Evolutionary conservation across 2,888 invertebrate genomes (phyloP), one percentile per base, ranked within the genome.

Genomic region (Galeopsomyia nigrocyanea): DNA sequence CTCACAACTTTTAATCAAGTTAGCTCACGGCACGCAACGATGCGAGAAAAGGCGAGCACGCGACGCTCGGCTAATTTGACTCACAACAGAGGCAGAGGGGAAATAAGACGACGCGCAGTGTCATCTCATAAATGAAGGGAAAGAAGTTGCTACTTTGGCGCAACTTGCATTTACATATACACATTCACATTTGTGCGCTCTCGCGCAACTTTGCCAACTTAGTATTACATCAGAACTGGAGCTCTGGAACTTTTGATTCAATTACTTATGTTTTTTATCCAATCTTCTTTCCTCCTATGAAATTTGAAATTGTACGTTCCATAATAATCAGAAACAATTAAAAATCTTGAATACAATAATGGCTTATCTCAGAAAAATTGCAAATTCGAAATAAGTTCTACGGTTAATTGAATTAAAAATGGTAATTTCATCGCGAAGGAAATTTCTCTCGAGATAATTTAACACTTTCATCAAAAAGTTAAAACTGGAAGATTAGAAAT

Each of bases 261-360:
- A 70, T 70, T 64, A 51, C 39, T 17, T 49, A 51, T 58, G 21
- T 51, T 64, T n/a, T 26, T 64, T 58, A 53, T 51, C 19, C 64
- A 70, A 64, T 70, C 7, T 39, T 39, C 26, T 2, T 26, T 49
- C 26, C 62, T 31, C n/a, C 21, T 63, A 56, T 57, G 46, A 53
- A 53, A 61, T 53, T n/a, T 46, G 51, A 69, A 81, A 81, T 75
- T 82, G 80, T 82, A 80, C 80, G 79, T 80, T 79, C 5, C 10
- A 39, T 39, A 3, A 7, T 39, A 39, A 13, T 39, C 1, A 39
- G 39, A 1, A 39, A 7, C 7, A 39, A 39, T 39, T 3, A 39
- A 39, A 39, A 9, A 10, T 39, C 7, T 39, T 10, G 39, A 39
- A 5, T 39, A 39, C 39, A 39, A 5, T 39, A 39, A 39, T 39